phyloP scores from a whole-genome alignment of 2,113 vertebrate species.

The Sylvia atricapilla region DNA sequence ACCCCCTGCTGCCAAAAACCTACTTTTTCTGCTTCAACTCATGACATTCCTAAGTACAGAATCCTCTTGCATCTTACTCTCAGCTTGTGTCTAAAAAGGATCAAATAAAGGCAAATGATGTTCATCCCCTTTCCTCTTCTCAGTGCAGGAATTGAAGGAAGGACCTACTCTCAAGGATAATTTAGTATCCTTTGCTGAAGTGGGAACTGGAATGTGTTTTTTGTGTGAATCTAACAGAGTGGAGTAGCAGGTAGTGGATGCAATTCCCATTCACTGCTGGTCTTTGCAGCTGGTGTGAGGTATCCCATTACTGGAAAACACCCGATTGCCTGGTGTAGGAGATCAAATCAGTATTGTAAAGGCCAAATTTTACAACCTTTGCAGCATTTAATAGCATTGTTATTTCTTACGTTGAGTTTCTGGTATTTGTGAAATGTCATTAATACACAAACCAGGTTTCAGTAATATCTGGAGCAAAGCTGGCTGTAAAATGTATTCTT shows the following conservation, averaged over 20 bases:
- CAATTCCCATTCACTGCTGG: neutral
- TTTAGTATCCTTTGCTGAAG: neutral
- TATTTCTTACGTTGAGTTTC: neutral
- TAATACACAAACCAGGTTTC: neutral
- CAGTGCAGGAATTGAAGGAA: neutral
- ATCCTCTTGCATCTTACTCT: neutral
- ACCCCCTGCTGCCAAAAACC: fast-evolving
- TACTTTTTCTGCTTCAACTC: neutral
- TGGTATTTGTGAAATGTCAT: neutral
- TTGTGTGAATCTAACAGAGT: neutral
- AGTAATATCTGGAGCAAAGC: neutral
- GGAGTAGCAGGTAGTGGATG: neutral
- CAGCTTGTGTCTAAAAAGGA: neutral
- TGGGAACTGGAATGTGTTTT: neutral
- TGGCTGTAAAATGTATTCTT: neutral
- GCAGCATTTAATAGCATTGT: neutral
- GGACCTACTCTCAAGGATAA: neutral
- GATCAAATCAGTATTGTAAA: neutral
- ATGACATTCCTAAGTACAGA: neutral
- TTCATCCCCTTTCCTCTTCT: neutral
- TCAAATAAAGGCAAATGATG: neutral
- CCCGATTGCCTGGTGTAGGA: neutral
- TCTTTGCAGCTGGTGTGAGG: neutral
- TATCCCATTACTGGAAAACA: neutral
- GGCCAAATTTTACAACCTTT: neutral